Percentiles rank a stretch among this genome's conserved stretches.
These are phyloP conservation scores for Lordiphosa mommai DNA, from an alignment of 1,140 invertebrate species.

Conservation along the genomic window DNA sequence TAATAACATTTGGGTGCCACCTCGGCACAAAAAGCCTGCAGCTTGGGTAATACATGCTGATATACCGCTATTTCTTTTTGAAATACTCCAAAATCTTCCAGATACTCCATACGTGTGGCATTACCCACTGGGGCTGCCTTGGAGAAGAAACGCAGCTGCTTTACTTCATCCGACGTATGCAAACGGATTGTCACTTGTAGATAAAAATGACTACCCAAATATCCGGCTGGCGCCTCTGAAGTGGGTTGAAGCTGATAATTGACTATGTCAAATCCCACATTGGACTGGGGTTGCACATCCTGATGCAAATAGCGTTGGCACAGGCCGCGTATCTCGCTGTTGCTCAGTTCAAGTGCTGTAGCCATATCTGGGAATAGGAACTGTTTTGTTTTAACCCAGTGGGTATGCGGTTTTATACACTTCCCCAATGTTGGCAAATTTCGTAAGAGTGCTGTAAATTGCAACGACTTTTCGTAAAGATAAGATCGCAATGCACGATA, in stretches of 20 bases:
- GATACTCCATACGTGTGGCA: conserved; percentile 71
- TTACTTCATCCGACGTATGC: conserved; percentile 23
- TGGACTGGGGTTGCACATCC: conserved; percentile 34
- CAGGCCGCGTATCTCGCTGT: conserved; percentile 78
- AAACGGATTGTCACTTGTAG: conserved; percentile 38
- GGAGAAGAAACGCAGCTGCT: conserved; percentile 79
- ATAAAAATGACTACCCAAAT: conserved; percentile 80
- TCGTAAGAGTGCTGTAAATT: conserved; percentile 29
- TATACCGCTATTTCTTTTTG: conserved; percentile 81
- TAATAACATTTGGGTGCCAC: conserved; percentile 79
- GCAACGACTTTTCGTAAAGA: no score
- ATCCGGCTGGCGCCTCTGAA: conserved; percentile 80
- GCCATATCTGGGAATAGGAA: conserved; percentile 66
- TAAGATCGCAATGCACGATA: conserved; percentile 17
- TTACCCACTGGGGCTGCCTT: conserved; percentile 80
- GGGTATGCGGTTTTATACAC: conserved; percentile 31
- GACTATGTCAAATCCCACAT: conserved; percentile 49
- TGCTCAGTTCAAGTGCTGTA: conserved; percentile 80
- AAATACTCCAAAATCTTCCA: conserved; percentile 81
- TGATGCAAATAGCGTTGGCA: conserved; percentile 79
- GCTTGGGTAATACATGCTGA: conserved; percentile 74
- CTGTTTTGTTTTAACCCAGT: conserved; percentile 19
- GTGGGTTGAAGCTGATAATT: conserved; percentile 49
- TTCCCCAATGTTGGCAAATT: not conserved
- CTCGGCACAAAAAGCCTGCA: conserved; percentile 43